Base-by-base conservation (phyloP, 2,113 vertebrate species). In the Myotis lucifugus region DNA sequence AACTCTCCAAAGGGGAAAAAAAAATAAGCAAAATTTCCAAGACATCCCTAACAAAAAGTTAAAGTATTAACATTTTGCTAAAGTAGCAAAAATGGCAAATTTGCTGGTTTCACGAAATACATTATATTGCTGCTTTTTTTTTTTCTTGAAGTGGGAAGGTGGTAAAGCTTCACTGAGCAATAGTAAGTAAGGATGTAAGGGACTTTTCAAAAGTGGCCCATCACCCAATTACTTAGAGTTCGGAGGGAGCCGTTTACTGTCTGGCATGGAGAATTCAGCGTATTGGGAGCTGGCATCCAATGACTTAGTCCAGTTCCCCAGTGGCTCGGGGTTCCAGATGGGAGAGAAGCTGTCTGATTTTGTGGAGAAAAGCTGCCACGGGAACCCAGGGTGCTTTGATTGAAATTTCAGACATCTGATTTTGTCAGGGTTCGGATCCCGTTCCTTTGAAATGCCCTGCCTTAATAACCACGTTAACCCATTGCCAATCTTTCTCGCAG, bases 381-480 rank as follows among this genome's bases (percentile, higher is more conserved):
- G 96, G 90, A 98, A 98, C 97, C 96, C 96, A 93, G 93, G 97
- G 91, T 85, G 82, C 97, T 95, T 97, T 97, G 98, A 98, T 94
- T 98, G 98, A 98, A 98, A 98, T 98, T 97, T 98, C 98, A 98
- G 98, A 98, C 98, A 98, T 98, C 97, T 98, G 98, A 98, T 98
- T 98, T 98, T 98, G 98, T 98, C 98, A 98, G 98, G 98, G 98
- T 98, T 98, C 94, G 76, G 97, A 97, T 98, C 89, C 95, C 82
- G 95, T 97, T 95, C 97, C 96, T 98, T 98, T 98, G 97, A 97
- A 97, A 97, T 94, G 97, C 96, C 97, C 96, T 97, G 95, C 96
- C 97, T 98, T 98, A 98, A 98, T 97, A 98, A 98, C 97, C 96
- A 96, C 97, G 97, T 97, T 98, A 98, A 97, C 98, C 97, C 97